Base-by-base conservation (phyloP, 2,113 vertebrate genomes). In the Neopipo cinnamomea region DNA sequence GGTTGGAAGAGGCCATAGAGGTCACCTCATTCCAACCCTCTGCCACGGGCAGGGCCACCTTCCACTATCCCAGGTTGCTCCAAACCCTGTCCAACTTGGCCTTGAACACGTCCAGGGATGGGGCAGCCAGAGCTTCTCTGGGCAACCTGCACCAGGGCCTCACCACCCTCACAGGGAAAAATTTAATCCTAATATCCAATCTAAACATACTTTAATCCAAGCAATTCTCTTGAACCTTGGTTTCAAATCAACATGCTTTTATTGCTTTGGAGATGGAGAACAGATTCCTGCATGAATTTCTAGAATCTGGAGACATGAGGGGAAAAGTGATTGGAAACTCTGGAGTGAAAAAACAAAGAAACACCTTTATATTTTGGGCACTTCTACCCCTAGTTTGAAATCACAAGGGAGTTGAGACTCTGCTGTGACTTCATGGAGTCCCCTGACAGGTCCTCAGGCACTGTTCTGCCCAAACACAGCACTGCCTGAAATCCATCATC, bases 1-100 rank as follows among this genome's bases (percentile, higher is more conserved):
- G 8, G 15, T 39, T n/a, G 23, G 33, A 59, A 39, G 31, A 33
- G 16, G 53, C 11, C 8, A 39, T 21, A 9, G 28, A 67, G 22
- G 3, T 39, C 8, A 39, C 9, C 15, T 2, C 0, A 1, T 66
- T 42, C 31, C 25, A 20, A 21, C 1, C 9, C 4, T 6, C 6
- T 46, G 23, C 23, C 41, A 27, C 12, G 16, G 30, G 7, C 21
- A 72, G 25, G 14, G 27, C 37, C 50, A 50, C 3, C 11, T 73
- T 2, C 59, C 68, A 33, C 59, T 28, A 4, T 1, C 8, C 52
- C 68, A 66, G 22, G 4, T 0, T 13, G 14, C 6, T 88, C 37
- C 67, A 88, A 66, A 4, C 35, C 5, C 11, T 0, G 0, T 62
- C 33, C 55, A 71, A 0, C 20, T 56, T 21, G 55, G 39, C 15